Evolutionary conservation across 2,797 vertebrate genomes (phyloP).

Genomic region (Crax fasciolata): DNA sequence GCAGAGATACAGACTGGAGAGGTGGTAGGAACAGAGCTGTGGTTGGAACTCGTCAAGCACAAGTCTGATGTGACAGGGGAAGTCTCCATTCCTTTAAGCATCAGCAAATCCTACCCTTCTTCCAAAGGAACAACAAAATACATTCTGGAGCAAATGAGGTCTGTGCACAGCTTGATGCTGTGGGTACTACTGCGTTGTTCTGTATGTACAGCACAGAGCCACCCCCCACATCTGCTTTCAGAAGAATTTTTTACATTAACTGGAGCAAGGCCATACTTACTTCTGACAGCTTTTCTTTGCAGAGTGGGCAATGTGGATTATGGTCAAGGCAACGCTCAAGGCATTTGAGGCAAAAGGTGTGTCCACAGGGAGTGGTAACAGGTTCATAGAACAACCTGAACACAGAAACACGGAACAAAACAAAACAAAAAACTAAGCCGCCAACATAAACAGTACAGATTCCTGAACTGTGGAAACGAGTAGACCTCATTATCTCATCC

Average conservation of each 20-base stretch:
- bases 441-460: neutral
- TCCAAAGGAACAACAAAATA: neutral
- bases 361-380: slow-evolving; percentile 93
- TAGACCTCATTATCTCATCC: neutral
- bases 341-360: slow-evolving; percentile 96
- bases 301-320: slow-evolving; percentile 92
- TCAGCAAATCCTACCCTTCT: neutral
- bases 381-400: slow-evolving; percentile 91
- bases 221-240: neutral
- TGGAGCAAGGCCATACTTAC: slow-evolving; percentile 76
- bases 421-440: slow-evolving; percentile 27
- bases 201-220: neutral
- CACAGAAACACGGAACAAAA: neutral
- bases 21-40: neutral
- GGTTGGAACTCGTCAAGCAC: neutral
- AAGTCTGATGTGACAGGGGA: neutral
- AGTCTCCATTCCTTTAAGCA: neutral
- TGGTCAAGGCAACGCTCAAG: slow-evolving; percentile 95
- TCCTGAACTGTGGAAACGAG: neutral
- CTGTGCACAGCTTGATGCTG: neutral
- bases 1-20: neutral
- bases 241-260: neutral
- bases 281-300: slow-evolving; percentile 94
- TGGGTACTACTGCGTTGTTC: neutral
- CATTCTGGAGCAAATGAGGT: neutral